Evolutionary conservation across 2,113 vertebrate species (phyloP).

Genomic region (Cnemophilus loriae): DNA sequence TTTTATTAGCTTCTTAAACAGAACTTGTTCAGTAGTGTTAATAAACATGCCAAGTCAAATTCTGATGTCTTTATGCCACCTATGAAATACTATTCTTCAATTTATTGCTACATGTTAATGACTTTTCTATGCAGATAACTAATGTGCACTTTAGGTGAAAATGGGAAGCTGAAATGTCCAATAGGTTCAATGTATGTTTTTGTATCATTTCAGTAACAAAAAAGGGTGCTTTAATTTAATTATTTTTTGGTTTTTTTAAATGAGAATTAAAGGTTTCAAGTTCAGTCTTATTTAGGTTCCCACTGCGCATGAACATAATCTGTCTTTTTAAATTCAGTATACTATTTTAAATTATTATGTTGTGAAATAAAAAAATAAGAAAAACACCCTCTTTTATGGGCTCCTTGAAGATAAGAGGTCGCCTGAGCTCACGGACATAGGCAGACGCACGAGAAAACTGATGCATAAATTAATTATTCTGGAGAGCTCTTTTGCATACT

Average conservation of each 20-base stretch:
- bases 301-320: not conserved
- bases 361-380: not conserved
- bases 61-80: not conserved
- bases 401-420: not conserved
- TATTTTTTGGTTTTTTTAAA: not conserved
- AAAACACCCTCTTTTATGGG: fast-evolving
- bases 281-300: not conserved
- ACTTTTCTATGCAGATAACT: not conserved
- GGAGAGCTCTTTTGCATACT: not conserved
- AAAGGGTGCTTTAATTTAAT: not conserved
- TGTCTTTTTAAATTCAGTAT: not conserved
- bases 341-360: not conserved
- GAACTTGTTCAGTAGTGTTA: not conserved
- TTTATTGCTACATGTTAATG: not conserved
- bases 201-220: not conserved
- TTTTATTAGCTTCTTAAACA: not conserved
- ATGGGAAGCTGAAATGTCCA: not conserved
- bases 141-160: not conserved
- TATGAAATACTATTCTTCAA: not conserved
- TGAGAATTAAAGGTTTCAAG: not conserved
- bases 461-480: not conserved
- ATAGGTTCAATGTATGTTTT: not conserved
- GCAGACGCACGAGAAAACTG: not conserved
- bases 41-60: not conserved
- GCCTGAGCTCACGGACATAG: not conserved